phyloP scores from a whole-genome alignment of 1,140 invertebrate species.

The Camponotus pennsylvanicus region DNA sequence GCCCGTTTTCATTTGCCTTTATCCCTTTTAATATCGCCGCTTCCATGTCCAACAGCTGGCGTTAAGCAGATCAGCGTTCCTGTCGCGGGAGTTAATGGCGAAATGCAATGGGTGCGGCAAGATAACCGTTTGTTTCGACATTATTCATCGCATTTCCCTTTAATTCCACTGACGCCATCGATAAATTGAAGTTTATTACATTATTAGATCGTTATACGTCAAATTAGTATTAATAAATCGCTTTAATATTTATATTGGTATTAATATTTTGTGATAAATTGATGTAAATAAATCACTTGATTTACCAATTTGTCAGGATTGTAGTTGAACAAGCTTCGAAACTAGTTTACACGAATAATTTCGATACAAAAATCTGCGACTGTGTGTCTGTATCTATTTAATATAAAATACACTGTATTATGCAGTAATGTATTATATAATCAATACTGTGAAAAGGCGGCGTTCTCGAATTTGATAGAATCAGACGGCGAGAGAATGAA shows the following conservation, averaged over 20 bases:
- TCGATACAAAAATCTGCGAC: neutral
- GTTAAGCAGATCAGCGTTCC: conserved; percentile 33
- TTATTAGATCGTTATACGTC: conserved; percentile 17
- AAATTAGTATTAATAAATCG: conserved; percentile 36
- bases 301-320: conserved; percentile 29
- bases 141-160: neutral
- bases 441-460: neutral
- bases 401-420: neutral
- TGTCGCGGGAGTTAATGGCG: conserved; percentile 59
- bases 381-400: no score
- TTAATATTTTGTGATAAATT: conserved; percentile 20
- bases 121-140: conserved; percentile 13
- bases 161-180: neutral
- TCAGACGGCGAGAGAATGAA: neutral
- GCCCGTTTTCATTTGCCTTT: conserved; percentile 59
- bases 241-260: neutral
- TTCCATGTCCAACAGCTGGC: conserved; percentile 53
- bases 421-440: neutral
- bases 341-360: neutral
- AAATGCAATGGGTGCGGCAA: conserved; percentile 4
- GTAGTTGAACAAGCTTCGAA: neutral
- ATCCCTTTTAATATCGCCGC: conserved; percentile 69
- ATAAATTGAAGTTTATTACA: conserved; percentile 19
- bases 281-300: neutral
- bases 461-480: neutral